Evolutionary conservation across 2,797 vertebrate genomes (phyloP).

Genomic region (Diceros bicornis): DNA sequence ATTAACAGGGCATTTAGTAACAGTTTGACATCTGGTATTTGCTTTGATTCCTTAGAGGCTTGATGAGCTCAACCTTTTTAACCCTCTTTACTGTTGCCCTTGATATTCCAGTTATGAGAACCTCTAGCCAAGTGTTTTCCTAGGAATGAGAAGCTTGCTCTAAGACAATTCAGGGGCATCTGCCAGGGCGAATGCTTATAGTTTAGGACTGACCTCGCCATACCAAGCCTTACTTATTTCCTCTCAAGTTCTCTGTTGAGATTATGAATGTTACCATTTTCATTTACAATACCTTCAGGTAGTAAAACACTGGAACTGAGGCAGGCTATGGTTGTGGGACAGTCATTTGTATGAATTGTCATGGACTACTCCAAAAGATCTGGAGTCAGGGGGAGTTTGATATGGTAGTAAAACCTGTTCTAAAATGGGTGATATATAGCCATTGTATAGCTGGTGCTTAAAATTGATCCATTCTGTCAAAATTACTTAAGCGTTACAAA

Average conservation of each 20-base stretch:
- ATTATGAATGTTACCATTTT: neutral
- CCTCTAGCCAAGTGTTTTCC: constrained; percentile 59
- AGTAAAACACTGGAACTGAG: constrained; percentile 1
- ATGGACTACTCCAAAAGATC: neutral
- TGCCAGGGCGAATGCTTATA: constrained; percentile 26
- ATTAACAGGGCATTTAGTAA: constrained; percentile 65
- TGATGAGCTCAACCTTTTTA: constrained; percentile 68
- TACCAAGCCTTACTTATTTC: constrained; percentile 23
- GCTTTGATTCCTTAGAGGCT: constrained; percentile 69
- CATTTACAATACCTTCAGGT: neutral
- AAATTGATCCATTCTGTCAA: neutral
- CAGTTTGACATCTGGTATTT: constrained; percentile 57
- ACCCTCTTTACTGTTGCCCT: constrained; percentile 63
- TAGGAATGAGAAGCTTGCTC: constrained; percentile 57
- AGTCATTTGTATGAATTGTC: constrained; percentile 16
- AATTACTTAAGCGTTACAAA: neutral
- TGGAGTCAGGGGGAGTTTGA: neutral
- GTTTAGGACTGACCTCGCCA: neutral
- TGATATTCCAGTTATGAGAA: constrained; percentile 71
- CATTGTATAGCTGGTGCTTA: neutral
- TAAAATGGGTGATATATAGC: neutral
- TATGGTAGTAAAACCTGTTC: neutral
- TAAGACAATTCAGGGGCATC: constrained; percentile 12
- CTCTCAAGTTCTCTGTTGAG: neutral
- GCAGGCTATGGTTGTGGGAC: neutral